Percentiles rank a stretch among this genome's conserved stretches.
phyloP scores from a whole-genome alignment of 2,797 vertebrate genomes.

The Phrynocephalus guinanensis region DNA sequence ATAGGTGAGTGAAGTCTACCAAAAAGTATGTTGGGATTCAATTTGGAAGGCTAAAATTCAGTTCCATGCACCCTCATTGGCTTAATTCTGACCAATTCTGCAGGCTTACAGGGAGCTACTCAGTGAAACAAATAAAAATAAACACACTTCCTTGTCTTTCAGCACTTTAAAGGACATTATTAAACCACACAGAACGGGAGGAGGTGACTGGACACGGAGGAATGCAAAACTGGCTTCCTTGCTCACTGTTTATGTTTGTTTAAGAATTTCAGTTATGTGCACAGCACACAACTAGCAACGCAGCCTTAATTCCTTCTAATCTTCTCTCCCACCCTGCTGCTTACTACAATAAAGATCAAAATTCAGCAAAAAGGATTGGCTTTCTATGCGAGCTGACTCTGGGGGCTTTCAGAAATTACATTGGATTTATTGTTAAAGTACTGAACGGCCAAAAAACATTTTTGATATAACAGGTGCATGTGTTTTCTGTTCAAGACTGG shows the following conservation, averaged over 20 bases:
- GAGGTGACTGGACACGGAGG: not conserved
- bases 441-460: conserved; percentile 43
- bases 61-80: conserved; percentile 22
- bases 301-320: conserved; percentile 19
- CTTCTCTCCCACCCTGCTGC: not conserved
- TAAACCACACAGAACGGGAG: not conserved
- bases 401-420: conserved; percentile 43
- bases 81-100: conserved; percentile 16
- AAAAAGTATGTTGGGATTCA: not conserved
- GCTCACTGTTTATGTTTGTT: not conserved
- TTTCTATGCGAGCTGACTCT: conserved; percentile 39
- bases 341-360: conserved; percentile 37
- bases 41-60: not conserved
- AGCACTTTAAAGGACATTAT: not conserved
- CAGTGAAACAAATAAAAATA: not conserved
- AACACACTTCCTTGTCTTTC: conserved; percentile 6
- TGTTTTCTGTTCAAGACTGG: conserved; percentile 20
- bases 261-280: conserved; percentile 27
- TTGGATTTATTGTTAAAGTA: conserved; percentile 42
- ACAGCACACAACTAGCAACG: not conserved
- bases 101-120: not conserved
- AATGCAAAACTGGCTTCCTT: rapidly evolving
- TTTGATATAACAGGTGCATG: conserved; percentile 23
- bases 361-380: conserved; percentile 42
- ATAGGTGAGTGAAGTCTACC: not conserved